Evolutionary conservation across 2,113 vertebrate genomes (phyloP).

Genomic region (Brachyhypopomus occidentalis): DNA sequence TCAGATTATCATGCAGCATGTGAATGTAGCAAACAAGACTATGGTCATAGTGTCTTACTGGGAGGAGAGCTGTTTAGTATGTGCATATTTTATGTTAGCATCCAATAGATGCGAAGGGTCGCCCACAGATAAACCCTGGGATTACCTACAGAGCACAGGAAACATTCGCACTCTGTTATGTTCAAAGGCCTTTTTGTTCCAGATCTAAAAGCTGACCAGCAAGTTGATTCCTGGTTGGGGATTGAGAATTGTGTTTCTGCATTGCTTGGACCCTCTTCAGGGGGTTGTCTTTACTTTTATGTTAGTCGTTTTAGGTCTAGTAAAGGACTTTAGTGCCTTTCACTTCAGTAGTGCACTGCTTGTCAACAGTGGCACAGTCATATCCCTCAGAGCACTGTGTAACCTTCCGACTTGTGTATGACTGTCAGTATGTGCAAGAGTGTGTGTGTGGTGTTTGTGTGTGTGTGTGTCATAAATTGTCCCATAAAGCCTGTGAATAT

Average conservation of each 20-base stretch:
- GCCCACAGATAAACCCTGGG: no score
- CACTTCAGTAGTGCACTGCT: neutral
- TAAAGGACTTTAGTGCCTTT: neutral
- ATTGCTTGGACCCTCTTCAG: neutral
- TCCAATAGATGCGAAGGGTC: no score
- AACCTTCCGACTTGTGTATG: neutral
- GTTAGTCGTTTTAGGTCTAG: neutral
- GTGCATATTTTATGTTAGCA: no score
- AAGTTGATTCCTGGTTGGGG: neutral
- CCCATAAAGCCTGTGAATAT: slow-evolving; percentile 37
- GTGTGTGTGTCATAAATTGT: slow-evolving; percentile 11
- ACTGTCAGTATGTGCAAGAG: no score
- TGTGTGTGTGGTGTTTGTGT: neutral
- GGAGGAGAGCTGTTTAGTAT: no score
- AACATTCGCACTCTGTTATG: neutral
- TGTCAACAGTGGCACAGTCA: neutral
- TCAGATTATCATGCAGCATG: no score
- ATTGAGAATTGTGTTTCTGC: neutral
- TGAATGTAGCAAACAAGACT: no score
- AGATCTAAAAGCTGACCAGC: neutral
- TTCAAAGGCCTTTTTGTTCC: neutral
- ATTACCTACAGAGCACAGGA: neutral
- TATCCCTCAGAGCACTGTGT: slow-evolving; percentile 24
- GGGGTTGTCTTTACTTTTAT: neutral
- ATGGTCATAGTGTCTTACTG: no score